Evolutionary conservation across 2,797 vertebrate genomes (phyloP), one percentile per base, ranked within the genome.

Genomic region (Rhabdomys pumilio): DNA sequence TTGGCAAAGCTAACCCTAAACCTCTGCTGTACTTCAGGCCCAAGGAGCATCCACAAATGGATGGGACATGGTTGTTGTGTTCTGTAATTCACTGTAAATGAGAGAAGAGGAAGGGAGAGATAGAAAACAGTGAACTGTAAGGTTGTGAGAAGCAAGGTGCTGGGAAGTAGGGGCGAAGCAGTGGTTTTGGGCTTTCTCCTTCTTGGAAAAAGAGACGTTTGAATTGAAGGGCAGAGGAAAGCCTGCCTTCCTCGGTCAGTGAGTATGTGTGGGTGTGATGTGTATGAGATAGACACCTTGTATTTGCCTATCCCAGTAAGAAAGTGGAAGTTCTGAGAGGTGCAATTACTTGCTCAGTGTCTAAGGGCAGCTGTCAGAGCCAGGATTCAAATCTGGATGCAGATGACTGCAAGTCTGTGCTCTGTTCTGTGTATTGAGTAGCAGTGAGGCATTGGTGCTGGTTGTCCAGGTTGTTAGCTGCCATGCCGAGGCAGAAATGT

Each of bases 301-400:
- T 85, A 55, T 29, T 91, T 94, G 34, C 72, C 77, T 86, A 93
- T 91, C 47, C 61, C 90, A 41, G 29, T 79, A 38, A 87, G 72
- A 15, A 88, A 94, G 47, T 92, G 22, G 75, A 95, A 53, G 26
- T 90, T 92, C 57, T 63, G 85, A 95, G 63, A 93, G n/a, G 41
- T 75, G 15, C 38, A 82, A 26, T 90, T 91, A 87, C 55, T 90
- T 96, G 81, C 31, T 69, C 44, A 65, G 41, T 38, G 9, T 85
- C 81, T 85, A 50, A 44, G 22, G 11, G 91, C 77, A 59, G 38
- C 67, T 34, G 17, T 7, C 83, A 75, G 90, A 96, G 67, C 41
- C 34, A 76, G 73, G n/a, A 89, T 95, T 96, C 82, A 72, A 22
- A 55, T 50, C 44, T 86, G 67, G 38, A 26, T 77, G 65, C 89